Conservation (phyloP, 2,113 vertebrate genomes). For the Clarias gariepinus region DNA sequence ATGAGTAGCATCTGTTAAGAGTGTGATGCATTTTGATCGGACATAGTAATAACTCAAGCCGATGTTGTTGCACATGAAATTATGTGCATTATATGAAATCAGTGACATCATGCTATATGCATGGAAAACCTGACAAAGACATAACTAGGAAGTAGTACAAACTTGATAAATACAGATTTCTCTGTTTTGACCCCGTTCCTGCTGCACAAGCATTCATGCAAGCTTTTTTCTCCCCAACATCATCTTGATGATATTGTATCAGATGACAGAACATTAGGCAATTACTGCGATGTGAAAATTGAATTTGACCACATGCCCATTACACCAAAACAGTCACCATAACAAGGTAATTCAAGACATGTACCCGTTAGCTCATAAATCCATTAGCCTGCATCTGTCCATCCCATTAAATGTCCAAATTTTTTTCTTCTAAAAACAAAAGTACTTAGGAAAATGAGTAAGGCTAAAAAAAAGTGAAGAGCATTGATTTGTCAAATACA, state of each 20-base stretch:
- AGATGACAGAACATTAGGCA: background rate
- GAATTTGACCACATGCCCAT: slow-evolving; percentile 1
- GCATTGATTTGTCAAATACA: slow-evolving; percentile 1
- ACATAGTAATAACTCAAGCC: too few relatives aligned
- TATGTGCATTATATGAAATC: too few relatives aligned
- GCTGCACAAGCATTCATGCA: background rate
- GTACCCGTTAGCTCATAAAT: slow-evolving; percentile 7
- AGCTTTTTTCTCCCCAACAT: background rate
- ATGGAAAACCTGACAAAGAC: too few relatives aligned
- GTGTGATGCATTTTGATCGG: too few relatives aligned
- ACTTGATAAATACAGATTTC: too few relatives aligned
- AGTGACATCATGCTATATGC: too few relatives aligned
- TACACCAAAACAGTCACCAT: slow-evolving; percentile 19
- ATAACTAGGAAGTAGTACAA: too few relatives aligned
- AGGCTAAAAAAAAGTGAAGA: background rate
- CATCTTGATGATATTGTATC: background rate
- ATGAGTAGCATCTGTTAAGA: too few relatives aligned
- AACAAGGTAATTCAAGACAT: background rate
- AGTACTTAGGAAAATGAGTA: background rate
- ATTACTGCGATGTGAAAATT: background rate
- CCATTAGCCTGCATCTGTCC: slow-evolving; percentile 16
- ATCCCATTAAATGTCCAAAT: background rate
- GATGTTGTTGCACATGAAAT: too few relatives aligned
- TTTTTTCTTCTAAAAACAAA: background rate
- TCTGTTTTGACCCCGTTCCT: too few relatives aligned